Evolutionary conservation across 2,113 vertebrate species (phyloP), one percentile per base, ranked within the genome.

Genomic region (Pampusana beccarii): DNA sequence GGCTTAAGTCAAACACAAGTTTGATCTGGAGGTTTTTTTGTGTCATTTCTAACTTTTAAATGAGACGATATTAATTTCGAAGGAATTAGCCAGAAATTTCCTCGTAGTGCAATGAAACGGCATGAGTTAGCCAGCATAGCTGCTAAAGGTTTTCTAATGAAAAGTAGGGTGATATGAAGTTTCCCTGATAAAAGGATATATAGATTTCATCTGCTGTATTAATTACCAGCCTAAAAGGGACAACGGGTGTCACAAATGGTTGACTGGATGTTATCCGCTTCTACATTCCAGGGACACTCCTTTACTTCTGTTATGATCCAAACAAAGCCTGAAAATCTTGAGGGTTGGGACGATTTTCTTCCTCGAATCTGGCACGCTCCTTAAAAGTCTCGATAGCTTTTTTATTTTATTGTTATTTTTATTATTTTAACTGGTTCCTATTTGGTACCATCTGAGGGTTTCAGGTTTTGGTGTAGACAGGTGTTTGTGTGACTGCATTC

Each of bases 1-100:
- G 80, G 60, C 91, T 93, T 96, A 97, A 97, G 53, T 95, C 91
- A 97, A 97, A 96, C 46, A 83, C 34, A 90, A 89, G 90, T 78
- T 85, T 95, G 95, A 97, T 94, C 94, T 94, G 62, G 71, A 95
- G 94, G 90, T 96, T 97, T 93, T 94, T 91, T 90, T 42, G 10
- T 95, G 84, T 92, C 16, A 44, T 66, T 94, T 97, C 91, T 88
- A 96, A 94, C 93, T 96, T 94, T 89, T 95, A 95, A 94, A 95
- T 95, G 61, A 96, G 90, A 90, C 5, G 26, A 97, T 96, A 94
- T 96, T 98, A 97, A 97, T 98, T 98, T 97, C 95, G 95, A 97
- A 96, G 95, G 96, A 95, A 97, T 98, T 98, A 97, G 94, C 56
- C 2, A n/a, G 93, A 96, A 97, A 94, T 97, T 95, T 97, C 62